Percentiles rank a stretch among this genome's conserved stretches.
Evolutionary conservation across 2,113 vertebrate genomes (phyloP).

Genomic region (Psettodes erumei): DNA sequence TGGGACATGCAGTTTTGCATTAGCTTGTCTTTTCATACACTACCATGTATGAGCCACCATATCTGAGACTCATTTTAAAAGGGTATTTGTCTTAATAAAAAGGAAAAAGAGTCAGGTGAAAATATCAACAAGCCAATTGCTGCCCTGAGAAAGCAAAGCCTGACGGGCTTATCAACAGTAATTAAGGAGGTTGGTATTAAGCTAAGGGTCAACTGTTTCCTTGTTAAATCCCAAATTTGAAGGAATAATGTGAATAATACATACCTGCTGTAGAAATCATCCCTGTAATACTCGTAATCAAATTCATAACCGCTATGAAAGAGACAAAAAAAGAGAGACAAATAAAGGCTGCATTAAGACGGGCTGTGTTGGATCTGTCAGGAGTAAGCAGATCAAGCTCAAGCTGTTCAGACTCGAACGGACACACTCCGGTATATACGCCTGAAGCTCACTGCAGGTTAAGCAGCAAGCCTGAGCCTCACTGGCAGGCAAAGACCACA

Average conservation of each 20-base stretch:
- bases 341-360: conserved; percentile 13
- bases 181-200: fast-evolving
- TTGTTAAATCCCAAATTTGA: not conserved
- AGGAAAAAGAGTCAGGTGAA: not conserved
- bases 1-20: not conserved
- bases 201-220: not conserved
- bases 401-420: conserved; percentile 15
- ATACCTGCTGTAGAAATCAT: conserved; percentile 98
- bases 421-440: conserved; percentile 38
- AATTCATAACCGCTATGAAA: conserved; percentile 93
- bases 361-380: conserved; percentile 55
- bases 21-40: not conserved
- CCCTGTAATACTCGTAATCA: conserved; percentile 99
- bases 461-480: conserved; percentile 15
- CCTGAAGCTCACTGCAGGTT: conserved; percentile 45
- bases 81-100: not conserved
- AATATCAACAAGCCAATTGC: not conserved
- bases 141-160: not conserved
- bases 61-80: not conserved
- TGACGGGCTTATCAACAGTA: not conserved
- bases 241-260: conserved; percentile 59
- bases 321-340: conserved; percentile 17
- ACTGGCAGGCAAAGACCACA: conserved; percentile 26
- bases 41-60: not conserved
- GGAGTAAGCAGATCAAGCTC: conserved; percentile 50